These are phyloP conservation scores for Brachionus asplanchnoidis DNA, from an alignment of 1,140 invertebrate species.

Conservation along the genomic window DNA sequence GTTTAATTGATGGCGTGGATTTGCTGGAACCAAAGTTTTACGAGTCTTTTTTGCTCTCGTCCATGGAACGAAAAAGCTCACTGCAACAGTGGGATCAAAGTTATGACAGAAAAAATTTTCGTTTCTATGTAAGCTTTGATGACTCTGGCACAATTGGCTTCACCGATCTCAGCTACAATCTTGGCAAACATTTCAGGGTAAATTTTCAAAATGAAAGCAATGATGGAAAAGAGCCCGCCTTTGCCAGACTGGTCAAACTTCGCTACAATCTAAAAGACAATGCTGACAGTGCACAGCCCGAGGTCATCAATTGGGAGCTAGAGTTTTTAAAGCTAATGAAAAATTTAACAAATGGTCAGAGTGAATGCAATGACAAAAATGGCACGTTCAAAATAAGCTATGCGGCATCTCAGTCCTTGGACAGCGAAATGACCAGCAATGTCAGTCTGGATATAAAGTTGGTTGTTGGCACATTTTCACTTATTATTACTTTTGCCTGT, in stretches of 20 bases:
- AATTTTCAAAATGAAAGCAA: conserved; percentile 24
- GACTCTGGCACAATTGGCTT: background rate
- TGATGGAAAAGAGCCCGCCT: background rate
- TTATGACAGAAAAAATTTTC: conserved; percentile 24
- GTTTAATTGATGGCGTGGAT: conserved; percentile 13
- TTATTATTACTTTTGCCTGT: conserved; percentile 11
- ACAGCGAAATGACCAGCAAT: conserved; percentile 3
- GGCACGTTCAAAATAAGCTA: background rate
- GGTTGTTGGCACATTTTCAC: conserved; percentile 15
- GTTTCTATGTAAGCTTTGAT: background rate
- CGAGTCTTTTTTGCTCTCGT: background rate
- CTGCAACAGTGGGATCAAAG: background rate
- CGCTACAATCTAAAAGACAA: conserved; percentile 37
- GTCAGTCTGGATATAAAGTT: background rate
- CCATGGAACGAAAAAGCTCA: background rate
- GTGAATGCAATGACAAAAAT: background rate
- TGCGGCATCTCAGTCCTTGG: background rate
- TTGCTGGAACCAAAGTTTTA: background rate
- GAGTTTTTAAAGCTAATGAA: background rate
- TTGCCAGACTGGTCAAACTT: conserved; percentile 3
- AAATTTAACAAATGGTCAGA: background rate
- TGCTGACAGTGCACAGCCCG: background rate
- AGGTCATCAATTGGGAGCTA: background rate
- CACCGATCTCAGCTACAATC: conserved; percentile 27
- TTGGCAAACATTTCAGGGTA: conserved; percentile 20